Conservation (phyloP, 2,113 vertebrate genomes). For the Embiotoca jacksoni region DNA sequence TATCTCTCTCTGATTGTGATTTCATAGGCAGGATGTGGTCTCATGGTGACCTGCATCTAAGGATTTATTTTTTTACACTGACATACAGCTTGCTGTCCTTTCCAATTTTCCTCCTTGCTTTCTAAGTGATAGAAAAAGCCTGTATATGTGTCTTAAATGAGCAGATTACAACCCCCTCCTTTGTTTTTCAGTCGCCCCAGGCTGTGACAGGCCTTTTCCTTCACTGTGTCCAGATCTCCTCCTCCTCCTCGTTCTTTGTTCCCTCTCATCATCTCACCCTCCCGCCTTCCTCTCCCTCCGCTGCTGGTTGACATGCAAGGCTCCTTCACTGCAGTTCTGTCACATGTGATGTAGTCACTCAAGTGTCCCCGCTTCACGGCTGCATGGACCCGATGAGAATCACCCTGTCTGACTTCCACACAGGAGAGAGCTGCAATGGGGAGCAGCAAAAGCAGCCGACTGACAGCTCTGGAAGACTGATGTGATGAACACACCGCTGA, state of each 20-base stretch:
- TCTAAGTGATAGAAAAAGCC: neutral
- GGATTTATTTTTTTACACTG: neutral
- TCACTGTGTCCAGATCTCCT: neutral
- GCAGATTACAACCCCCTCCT: neutral
- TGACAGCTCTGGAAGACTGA: neutral
- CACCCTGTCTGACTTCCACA: constrained; percentile 8
- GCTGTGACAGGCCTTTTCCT: constrained; percentile 27
- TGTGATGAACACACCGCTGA: neutral
- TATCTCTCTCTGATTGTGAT: neutral
- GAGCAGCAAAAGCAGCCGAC: neutral
- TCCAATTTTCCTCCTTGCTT: neutral
- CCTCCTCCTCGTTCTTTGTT: constrained; percentile 3
- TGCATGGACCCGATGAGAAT: constrained; percentile 6
- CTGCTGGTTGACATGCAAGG: constrained; percentile 10
- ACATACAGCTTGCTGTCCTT: neutral
- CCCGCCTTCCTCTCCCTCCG: constrained; percentile 3
- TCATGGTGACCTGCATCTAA: neutral
- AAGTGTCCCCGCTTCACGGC: constrained; percentile 29
- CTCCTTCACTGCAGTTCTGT: constrained; percentile 47
- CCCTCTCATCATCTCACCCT: constrained; percentile 1
- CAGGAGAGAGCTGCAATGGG: constrained; percentile 2
- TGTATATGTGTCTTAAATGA: neutral
- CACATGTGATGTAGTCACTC: constrained; percentile 60
- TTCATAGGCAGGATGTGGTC: neutral
- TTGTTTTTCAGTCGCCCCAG: constrained; percentile 16